These are phyloP conservation scores for Takifugu flavidus DNA, from an alignment of 2,113 vertebrate species.

Conservation along the genomic window DNA sequence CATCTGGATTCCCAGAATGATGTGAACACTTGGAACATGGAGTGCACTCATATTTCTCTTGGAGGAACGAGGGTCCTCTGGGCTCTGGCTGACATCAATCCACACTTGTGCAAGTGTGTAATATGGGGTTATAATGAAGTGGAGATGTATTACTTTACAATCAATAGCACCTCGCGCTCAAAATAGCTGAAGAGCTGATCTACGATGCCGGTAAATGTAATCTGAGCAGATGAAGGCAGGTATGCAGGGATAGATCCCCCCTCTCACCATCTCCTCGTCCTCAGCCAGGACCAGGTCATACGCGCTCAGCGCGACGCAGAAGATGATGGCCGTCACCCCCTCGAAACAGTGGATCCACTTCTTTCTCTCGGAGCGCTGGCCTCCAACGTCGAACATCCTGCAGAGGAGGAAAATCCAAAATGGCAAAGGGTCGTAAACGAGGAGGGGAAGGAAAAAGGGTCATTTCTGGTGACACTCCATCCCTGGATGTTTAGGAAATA, in stretches of 20 bases:
- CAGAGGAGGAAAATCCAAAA: background rate
- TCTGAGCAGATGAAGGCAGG: background rate
- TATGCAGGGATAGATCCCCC: background rate
- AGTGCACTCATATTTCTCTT: too few relatives aligned
- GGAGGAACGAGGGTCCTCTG: too few relatives aligned
- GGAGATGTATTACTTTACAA: constrained; percentile 2
- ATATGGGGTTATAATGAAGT: constrained; percentile 27
- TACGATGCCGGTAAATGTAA: constrained; percentile 5
- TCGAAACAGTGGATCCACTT: constrained; percentile 99
- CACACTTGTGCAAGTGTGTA: background rate
- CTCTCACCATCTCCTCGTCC: constrained; percentile 97
- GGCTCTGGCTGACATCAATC: too few relatives aligned
- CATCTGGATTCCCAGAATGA: too few relatives aligned
- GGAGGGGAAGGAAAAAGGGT: constrained; percentile 9
- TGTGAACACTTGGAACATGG: too few relatives aligned
- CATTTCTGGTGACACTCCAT: constrained; percentile 21
- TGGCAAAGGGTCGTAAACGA: constrained; percentile 2
- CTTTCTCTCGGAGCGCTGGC: constrained; percentile 90
- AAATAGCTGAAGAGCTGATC: constrained; percentile 16
- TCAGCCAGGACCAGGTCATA: constrained; percentile 97
- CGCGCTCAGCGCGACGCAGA: constrained; percentile 94
- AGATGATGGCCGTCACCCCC: constrained; percentile 97
- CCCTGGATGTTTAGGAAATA: constrained; percentile 42
- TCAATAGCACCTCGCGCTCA: background rate
- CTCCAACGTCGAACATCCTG: constrained; percentile 96